Percentiles rank a stretch among this genome's conserved stretches.
phyloP scores from a whole-genome alignment of 2,113 vertebrate genomes.

The Siniperca knerii region DNA sequence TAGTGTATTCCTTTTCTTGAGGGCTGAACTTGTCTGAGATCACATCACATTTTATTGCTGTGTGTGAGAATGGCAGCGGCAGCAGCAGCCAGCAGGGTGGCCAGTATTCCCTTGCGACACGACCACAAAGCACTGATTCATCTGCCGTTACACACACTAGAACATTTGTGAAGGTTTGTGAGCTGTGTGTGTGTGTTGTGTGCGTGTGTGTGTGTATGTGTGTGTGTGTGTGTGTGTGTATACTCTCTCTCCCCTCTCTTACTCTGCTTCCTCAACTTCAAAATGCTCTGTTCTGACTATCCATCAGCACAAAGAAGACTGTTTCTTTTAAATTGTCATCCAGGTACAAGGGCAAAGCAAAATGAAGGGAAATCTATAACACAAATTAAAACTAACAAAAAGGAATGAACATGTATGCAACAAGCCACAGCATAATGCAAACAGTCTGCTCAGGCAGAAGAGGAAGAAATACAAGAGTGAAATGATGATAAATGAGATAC shows the following conservation, averaged over 20 bases:
- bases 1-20: neutral
- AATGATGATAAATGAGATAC: neutral
- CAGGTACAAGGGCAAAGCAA: neutral
- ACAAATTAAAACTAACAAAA: neutral
- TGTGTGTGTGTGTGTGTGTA: neutral
- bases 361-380: neutral
- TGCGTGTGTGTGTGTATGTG: slow-evolving; percentile 12
- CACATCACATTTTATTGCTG: slow-evolving; percentile 4
- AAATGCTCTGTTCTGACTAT: neutral
- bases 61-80: slow-evolving; percentile 26
- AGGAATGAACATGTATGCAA: neutral
- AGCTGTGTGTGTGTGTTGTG: slow-evolving; percentile 13
- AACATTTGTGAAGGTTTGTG: slow-evolving; percentile 45
- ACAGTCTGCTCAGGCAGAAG: neutral
- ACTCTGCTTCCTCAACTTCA: slow-evolving; percentile 1
- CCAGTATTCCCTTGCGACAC: slow-evolving; percentile 42
- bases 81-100: slow-evolving; percentile 61
- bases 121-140: slow-evolving; percentile 72
- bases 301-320: neutral
- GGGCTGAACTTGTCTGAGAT: slow-evolving; percentile 5
- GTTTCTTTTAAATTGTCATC: neutral
- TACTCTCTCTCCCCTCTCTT: neutral
- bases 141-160: slow-evolving; percentile 65
- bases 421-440: neutral
- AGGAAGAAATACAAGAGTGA: neutral